Percentiles rank a stretch among this genome's conserved stretches.
These are phyloP conservation scores for Cataglyphis cursor DNA, from an alignment of 2,888 invertebrate genomes.

Conservation along the genomic window DNA sequence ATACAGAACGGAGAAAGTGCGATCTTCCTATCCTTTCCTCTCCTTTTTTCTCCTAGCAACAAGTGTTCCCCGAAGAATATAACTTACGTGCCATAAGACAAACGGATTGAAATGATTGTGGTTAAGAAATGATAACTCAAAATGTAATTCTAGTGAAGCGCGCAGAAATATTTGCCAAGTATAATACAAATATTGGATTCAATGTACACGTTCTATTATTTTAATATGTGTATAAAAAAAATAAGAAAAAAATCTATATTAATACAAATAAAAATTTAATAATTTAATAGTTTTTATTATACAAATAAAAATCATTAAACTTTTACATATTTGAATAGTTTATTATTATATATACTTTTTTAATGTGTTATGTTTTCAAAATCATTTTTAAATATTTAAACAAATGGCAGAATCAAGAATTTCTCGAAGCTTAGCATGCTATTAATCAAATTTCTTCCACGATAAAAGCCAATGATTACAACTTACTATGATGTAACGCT, in stretches of 20 bases:
- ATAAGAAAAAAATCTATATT: not conserved
- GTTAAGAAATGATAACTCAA: slow-evolving; percentile 40
- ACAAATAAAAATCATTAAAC: not conserved
- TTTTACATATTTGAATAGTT: not conserved
- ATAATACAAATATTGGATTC: slow-evolving; percentile 8
- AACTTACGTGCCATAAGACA: slow-evolving; percentile 43
- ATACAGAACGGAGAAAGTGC: not conserved
- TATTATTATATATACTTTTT: too few relatives aligned
- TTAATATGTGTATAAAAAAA: not conserved
- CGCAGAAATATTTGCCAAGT: slow-evolving; percentile 18
- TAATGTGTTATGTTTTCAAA: not conserved
- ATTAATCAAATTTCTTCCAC: not conserved
- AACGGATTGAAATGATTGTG: slow-evolving; percentile 39
- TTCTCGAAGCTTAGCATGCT: not conserved
- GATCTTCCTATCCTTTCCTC: not conserved
- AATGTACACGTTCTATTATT: not conserved
- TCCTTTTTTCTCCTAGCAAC: slow-evolving; percentile 28
- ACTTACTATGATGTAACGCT: not conserved
- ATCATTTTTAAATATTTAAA: not conserved
- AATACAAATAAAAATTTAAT: not conserved
- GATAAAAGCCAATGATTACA: not conserved
- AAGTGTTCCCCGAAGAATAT: slow-evolving; percentile 48
- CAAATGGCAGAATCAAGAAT: not conserved
- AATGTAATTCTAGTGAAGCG: slow-evolving; percentile 28
- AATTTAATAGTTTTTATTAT: not conserved